Evolutionary conservation across 2,888 invertebrate genomes (phyloP).

Genomic region (Campopleginae sp.): DNA sequence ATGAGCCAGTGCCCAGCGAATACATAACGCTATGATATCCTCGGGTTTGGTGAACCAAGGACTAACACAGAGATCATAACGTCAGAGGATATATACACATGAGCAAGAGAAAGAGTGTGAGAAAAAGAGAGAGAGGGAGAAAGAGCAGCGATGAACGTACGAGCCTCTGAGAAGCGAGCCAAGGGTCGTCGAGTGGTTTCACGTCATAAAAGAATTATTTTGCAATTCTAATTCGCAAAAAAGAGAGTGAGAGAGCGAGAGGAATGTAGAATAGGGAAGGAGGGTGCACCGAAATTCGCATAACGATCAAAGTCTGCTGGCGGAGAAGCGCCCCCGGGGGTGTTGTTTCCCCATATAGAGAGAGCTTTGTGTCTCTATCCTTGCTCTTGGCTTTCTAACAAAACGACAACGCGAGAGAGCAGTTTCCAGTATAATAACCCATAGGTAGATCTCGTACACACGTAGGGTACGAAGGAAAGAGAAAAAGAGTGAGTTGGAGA

Average conservation of each 20-base stretch:
- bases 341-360: slow-evolving; percentile 63
- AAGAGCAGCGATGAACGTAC: slow-evolving; percentile 6
- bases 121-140: slow-evolving; percentile 21
- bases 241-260: slow-evolving; percentile 20
- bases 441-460: slow-evolving; percentile 46
- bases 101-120: slow-evolving; percentile 13
- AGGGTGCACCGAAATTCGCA: slow-evolving; percentile 69
- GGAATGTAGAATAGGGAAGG: slow-evolving; percentile 41
- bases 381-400: slow-evolving; percentile 44
- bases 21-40: slow-evolving; percentile 32
- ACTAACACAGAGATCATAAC: slow-evolving; percentile 53
- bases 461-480: slow-evolving; percentile 25
- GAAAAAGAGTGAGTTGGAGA: slow-evolving; percentile 10
- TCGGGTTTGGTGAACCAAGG: slow-evolving; percentile 41
- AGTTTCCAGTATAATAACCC: slow-evolving; percentile 45
- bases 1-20: slow-evolving; percentile 15
- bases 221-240: slow-evolving; percentile 69
- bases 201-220: slow-evolving; percentile 70
- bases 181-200: slow-evolving; percentile 68
- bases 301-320: slow-evolving; percentile 69
- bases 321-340: slow-evolving; percentile 68
- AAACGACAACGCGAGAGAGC: slow-evolving; percentile 44
- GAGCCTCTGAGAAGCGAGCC: slow-evolving; percentile 64
- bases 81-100: slow-evolving; percentile 35
- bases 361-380: slow-evolving; percentile 31